Evolutionary conservation across 2,113 vertebrate genomes (phyloP), one percentile per base, ranked within the genome.

Genomic region (Zosterops pallidus): DNA sequence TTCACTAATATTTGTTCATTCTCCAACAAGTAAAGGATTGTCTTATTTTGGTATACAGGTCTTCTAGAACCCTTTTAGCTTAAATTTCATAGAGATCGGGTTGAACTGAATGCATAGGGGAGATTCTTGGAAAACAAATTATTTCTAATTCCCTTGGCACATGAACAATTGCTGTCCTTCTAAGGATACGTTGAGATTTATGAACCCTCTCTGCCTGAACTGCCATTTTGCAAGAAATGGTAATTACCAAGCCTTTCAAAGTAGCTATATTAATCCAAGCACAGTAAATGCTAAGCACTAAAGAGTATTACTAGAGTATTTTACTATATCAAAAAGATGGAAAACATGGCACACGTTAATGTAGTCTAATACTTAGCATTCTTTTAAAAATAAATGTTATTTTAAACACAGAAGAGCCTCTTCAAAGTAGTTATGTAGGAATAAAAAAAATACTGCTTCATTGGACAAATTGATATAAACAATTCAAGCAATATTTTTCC

Each of bases 361-460:
- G 25, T 50, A 69, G 47, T 52, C n/a, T 86, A 94, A 89, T 64
- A 70, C 18, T 90, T 88, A 80, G 68, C 42, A 78, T 88, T 94
- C 59, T 88, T 96, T 70, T 41, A 47, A 86, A 93, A 94, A 89
- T 70, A 94, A 93, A 83, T 69, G 69, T 86, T 86, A 89, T 90
- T 93, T 94, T 80, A 96, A 95, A 85, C 17, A 70, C 26, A 85
- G 70, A 80, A 95, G 85, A 91, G 76, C 25, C 71, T 95, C 82
- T 96, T 90, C 74, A 62, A 90, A 91, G 67, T 62, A 72, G 41
- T 53, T 82, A 78, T 12, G 25, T 69, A 56, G 41, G 11, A 94
- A 85, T 49, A 79, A 79, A 90, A n/a, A 59, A 79, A 71, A n/a
- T 39, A 87, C 13, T 59, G 4, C 35, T 79, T 39, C 11, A 35